Conservation (phyloP, 2,797 vertebrate genomes). For the Dromococcyx pavoninus region DNA sequence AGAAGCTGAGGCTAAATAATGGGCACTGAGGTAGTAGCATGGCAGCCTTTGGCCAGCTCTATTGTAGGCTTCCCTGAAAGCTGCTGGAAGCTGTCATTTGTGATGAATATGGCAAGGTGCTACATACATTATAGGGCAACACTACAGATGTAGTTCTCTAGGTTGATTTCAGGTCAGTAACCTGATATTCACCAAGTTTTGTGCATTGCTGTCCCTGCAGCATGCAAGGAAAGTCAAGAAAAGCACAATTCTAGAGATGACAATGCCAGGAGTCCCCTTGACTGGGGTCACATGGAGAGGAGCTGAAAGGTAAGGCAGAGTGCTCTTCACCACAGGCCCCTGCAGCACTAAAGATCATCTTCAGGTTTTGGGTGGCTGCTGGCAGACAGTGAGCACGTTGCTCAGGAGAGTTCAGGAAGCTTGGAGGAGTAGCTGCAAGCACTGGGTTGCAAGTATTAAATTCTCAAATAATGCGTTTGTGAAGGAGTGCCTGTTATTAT, state of each 20-base stretch:
- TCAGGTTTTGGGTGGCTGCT: not conserved
- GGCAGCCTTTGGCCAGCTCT: not conserved
- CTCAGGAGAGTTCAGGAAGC: not conserved
- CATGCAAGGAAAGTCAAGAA: not conserved
- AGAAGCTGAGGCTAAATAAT: not conserved
- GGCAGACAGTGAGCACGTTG: not conserved
- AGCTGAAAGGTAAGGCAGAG: not conserved
- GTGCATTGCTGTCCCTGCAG: not conserved
- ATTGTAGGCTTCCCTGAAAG: not conserved
- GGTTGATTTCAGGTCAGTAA: not conserved
- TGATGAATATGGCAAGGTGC: not conserved
- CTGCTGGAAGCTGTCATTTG: not conserved
- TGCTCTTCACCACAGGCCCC: not conserved
- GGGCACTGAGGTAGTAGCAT: not conserved
- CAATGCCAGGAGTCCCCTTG: not conserved
- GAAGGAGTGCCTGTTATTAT: not conserved
- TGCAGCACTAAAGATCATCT: not conserved
- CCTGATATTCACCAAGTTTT: not conserved
- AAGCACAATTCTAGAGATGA: not conserved
- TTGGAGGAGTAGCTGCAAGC: not conserved
- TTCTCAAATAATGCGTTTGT: not conserved
- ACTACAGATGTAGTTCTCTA: not conserved
- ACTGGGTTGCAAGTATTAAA: not conserved
- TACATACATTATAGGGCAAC: not conserved
- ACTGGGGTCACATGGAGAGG: not conserved